Percentiles rank a stretch among this genome's conserved stretches.
These are phyloP conservation scores for Gobiocypris rarus DNA, from an alignment of 2,113 vertebrate genomes.

Conservation along the genomic window DNA sequence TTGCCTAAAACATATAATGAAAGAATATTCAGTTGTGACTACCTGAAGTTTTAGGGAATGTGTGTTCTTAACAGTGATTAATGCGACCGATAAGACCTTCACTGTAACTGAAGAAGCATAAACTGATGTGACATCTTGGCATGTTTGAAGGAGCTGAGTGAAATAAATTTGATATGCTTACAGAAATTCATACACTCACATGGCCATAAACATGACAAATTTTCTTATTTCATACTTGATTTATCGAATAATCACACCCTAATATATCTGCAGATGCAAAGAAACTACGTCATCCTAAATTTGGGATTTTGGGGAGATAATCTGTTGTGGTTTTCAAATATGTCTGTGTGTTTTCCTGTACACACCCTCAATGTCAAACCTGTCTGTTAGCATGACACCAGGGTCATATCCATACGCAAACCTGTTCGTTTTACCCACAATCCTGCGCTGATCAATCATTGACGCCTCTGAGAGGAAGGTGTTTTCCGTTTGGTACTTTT, in stretches of 20 bases:
- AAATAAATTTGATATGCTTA: background rate
- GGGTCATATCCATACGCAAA: constrained; percentile 62
- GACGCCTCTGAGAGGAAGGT: constrained; percentile 77
- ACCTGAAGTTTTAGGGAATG: too few relatives aligned
- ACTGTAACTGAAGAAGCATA: background rate
- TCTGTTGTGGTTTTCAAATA: background rate
- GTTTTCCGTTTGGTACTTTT: constrained; percentile 78
- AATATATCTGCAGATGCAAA: background rate
- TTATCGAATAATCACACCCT: background rate
- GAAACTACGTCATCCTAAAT: background rate
- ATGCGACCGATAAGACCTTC: background rate
- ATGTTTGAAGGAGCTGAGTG: background rate
- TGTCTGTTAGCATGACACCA: constrained; percentile 45
- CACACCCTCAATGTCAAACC: background rate
- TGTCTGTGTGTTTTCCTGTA: background rate
- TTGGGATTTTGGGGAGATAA: background rate
- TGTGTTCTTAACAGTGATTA: background rate
- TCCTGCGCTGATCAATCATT: constrained; percentile 73
- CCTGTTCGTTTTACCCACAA: constrained; percentile 55
- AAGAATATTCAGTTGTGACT: too few relatives aligned
- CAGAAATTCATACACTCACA: background rate
- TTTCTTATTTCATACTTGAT: background rate
- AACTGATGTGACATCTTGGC: background rate
- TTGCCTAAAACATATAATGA: background rate
- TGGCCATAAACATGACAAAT: background rate